Evolutionary conservation across 2,113 vertebrate genomes (phyloP), one percentile per base, ranked within the genome.

Genomic region (Gambusia affinis): DNA sequence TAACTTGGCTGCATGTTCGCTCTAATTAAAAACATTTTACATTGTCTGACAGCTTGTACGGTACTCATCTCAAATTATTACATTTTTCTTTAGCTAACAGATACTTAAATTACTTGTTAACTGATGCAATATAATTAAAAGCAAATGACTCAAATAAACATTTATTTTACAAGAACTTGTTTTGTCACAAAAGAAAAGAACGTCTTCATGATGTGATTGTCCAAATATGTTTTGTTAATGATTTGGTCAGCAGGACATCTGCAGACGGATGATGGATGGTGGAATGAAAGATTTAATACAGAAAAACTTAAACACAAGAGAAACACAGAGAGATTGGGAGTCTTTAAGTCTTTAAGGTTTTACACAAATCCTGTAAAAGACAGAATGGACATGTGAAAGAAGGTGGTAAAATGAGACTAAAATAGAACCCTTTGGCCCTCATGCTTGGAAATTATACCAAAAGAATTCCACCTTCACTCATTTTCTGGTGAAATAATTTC

Each of bases 401-500:
- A 42, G 39, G 39, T 42, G 39, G 12, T 15, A 4, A 15, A 42
- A 42, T 4, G 14, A 42, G 39, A 14, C 39, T 42, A 42, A 14
- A 42, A 42, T 42, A 42, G 3, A 42, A 42, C 14, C 1, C 15
- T 42, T 15, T 15, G 39, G 14, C 39, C 39, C 39, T 42, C 14
- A 42, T 42, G 39, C 27, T 27, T 27, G 27, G 29, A 19, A n/a
- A 44, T 24, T 15, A 33, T 22, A 57, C 5, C 12, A 35, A 64
- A 64, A 0, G 0, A 4, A 51, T 57, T n/a, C 24, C 65, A 69
- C 19, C 24, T 10, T 33, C 47, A 29, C 19, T 37, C 4, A 39
- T 12, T 75, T 28, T 60, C 4, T 69, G 30, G 28, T 3, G n/a
- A 22, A 73, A 54, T 22, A 27, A 67, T 64, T 30, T 54, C 22